A percentile compares a stretch with the other conserved stretches of the same genome.
These are phyloP conservation scores for Nyctalus aviator DNA, from an alignment of 2,797 vertebrate genomes.

Conservation along the genomic window DNA sequence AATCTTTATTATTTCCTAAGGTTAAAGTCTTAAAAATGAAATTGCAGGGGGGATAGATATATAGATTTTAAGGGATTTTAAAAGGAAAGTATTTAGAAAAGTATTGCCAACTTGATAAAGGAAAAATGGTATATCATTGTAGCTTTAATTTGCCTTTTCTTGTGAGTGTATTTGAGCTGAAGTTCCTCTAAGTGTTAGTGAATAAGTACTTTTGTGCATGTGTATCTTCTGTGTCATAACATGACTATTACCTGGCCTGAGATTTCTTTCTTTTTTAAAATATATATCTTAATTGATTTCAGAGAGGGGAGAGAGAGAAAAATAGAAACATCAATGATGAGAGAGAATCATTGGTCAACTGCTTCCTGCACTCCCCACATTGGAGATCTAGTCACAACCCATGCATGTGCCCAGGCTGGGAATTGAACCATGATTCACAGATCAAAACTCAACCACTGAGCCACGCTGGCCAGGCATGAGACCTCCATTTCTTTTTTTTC, in stretches of 20 bases:
- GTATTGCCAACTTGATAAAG: background rate
- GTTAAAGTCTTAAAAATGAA: slow-evolving; percentile 5
- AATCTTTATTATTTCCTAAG: background rate
- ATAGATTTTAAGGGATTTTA: background rate
- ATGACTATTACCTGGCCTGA: background rate
- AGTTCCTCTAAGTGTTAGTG: background rate
- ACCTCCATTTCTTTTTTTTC: too few relatives aligned
- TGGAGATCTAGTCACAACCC: background rate
- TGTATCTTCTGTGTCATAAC: background rate
- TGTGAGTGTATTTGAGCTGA: background rate
- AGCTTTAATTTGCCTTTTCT: background rate
- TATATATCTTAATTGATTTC: background rate
- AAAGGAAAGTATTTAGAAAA: background rate
- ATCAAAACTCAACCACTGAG: background rate
- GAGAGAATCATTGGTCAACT: background rate
- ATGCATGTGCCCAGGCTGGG: too few relatives aligned
- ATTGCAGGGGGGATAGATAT: background rate
- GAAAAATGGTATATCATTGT: background rate
- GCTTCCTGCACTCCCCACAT: background rate
- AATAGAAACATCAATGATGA: background rate
- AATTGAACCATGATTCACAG: background rate
- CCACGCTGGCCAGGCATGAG: background rate
- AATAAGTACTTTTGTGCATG: background rate
- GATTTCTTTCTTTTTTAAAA: background rate
- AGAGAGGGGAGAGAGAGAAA: background rate